Conservation (phyloP, 2,797 vertebrate genomes). For the Knipowitschia caucasica region DNA sequence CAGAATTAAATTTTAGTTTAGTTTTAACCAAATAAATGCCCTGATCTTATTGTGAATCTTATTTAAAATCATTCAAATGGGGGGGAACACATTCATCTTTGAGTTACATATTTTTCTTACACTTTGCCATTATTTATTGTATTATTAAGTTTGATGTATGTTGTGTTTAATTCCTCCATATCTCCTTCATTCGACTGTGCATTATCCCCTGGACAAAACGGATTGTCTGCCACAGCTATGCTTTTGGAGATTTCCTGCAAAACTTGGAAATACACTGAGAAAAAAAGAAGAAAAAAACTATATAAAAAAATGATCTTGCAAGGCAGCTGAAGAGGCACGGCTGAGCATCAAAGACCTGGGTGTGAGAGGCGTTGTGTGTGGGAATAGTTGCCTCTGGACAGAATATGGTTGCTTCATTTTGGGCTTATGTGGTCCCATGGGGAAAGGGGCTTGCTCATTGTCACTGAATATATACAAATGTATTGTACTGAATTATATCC, state of each 20-base stretch:
- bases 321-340: constrained; percentile 34
- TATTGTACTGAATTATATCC: constrained; percentile 95
- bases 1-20: neutral
- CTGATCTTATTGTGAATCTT: too few relatives aligned
- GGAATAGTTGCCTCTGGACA: constrained; percentile 41
- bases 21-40: too few relatives aligned
- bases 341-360: constrained; percentile 62
- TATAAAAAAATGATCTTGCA: constrained; percentile 19
- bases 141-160: constrained; percentile 13
- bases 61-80: too few relatives aligned
- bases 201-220: constrained; percentile 26
- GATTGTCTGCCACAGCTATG: constrained; percentile 45
- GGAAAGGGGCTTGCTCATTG: constrained; percentile 80
- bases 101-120: neutral
- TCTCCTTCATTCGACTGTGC: constrained; percentile 13
- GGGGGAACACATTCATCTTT: too few relatives aligned
- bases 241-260: constrained; percentile 40
- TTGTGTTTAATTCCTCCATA: constrained; percentile 24
- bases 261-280: constrained; percentile 31
- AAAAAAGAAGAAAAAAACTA: neutral
- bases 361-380: constrained; percentile 42
- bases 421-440: constrained; percentile 26
- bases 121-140: neutral
- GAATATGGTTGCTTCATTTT: constrained; percentile 18
- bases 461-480: constrained; percentile 85